Evolutionary conservation across 2,888 invertebrate genomes (phyloP), one percentile per base, ranked within the genome.

Genomic region (Melanostoma mellinum): DNA sequence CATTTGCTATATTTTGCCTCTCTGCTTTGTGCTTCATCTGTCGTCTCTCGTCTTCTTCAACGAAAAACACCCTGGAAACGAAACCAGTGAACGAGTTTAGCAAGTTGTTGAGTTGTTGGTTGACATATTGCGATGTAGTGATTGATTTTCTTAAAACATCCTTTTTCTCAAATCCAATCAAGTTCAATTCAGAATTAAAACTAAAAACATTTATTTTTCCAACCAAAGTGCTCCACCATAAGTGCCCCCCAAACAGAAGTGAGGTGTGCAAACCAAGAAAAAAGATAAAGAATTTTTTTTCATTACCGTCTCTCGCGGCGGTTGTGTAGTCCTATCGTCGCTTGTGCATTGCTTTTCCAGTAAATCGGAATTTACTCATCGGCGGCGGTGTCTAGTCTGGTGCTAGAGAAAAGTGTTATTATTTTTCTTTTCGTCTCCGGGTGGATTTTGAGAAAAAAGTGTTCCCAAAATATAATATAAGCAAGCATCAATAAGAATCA

Each of bases 61-160:
- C 65, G 78, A 63, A 63, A 63, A 79, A 74, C 71, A 10, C 36
- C 48, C 36, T 36, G 69, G 56, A 78, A 84, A 71, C 69, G 78
- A 71, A 84, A 79, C 78, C 53, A 65, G 65, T 69, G 84, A 75
- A 78, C 84, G 74, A 79, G 84, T 84, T 84, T 84, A 84, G 84
- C 84, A 84, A 84, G 84, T 84, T 84, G 84, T 84, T 84, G 78
- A 84, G 84, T 84, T 20, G 20, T 20, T 84, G 84, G 84, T 84
- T 84, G 78, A 79, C 84, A 79, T 84, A 84, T 79, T 84, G 84
- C 84, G 84, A 84, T 84, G 84, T 84, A 84, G 82, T 84, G 84
- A 84, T 84, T 84, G 84, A 78, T 84, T 84, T 84, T 84, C 67
- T 82, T 73, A 74, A 73, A 67, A 73, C 60, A 56, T 84, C 74